Evolutionary conservation across 2,888 invertebrate species (phyloP).

Genomic region (Leptinotarsa rubiginosa): DNA sequence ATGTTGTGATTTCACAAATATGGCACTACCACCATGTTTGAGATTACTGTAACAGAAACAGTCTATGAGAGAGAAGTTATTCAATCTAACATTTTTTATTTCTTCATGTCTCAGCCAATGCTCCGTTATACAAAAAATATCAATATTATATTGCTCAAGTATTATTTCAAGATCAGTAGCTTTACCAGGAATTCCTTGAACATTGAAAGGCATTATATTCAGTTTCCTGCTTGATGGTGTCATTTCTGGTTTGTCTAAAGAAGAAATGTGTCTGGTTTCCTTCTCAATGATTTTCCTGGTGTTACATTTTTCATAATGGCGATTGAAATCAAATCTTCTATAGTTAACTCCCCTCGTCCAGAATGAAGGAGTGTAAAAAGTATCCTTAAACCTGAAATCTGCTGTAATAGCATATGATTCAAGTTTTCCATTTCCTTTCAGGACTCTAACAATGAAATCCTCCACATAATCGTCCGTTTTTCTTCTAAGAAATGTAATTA

Average conservation of each 20-base stretch:
- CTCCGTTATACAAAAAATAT: constrained; percentile 23
- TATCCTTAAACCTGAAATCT: constrained; percentile 19
- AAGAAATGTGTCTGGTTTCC: constrained; percentile 9
- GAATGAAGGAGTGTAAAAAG: constrained; percentile 7
- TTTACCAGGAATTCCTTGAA: constrained; percentile 7
- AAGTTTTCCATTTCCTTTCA: constrained; percentile 18
- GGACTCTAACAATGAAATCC: constrained; percentile 18
- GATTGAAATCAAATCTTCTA: constrained; percentile 24
- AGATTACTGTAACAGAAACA: constrained; percentile 19
- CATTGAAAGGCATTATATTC: too few relatives aligned
- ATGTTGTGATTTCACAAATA: constrained; percentile 20
- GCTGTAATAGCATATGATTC: constrained; percentile 21
- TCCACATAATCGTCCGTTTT: too few relatives aligned
- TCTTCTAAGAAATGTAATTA: constrained; percentile 21
- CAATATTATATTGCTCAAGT: too few relatives aligned
- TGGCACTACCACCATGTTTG: constrained; percentile 21
- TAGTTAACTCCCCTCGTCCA: neutral
- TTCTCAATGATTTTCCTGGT: constrained; percentile 12
- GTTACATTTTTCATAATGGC: constrained; percentile 22
- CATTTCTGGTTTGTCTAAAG: constrained; percentile 23
- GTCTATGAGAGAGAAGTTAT: constrained; percentile 15
- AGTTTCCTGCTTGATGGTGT: constrained; percentile 20
- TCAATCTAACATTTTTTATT: neutral
- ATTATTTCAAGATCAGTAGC: constrained; percentile 24
- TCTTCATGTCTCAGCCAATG: constrained; percentile 21